Evolutionary conservation across 2,888 invertebrate species (phyloP).

Genomic region (Oxycera nigricornis): DNA sequence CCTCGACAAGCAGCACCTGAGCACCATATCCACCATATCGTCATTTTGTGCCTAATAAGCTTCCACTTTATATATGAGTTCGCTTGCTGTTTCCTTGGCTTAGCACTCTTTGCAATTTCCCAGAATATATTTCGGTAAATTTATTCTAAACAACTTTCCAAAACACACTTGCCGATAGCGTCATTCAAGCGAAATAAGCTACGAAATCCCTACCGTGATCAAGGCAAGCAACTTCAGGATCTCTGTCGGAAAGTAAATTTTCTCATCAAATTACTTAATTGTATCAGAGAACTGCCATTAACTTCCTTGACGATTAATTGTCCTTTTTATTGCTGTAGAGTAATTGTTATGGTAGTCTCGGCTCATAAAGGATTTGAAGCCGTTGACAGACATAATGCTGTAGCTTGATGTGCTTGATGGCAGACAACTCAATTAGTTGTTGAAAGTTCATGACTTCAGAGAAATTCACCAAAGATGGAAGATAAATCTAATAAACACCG

Average conservation of each 20-base stretch:
- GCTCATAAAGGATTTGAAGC: not conserved
- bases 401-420: no score
- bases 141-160: not conserved
- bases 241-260: not conserved
- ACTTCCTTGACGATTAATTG: conserved; percentile 14
- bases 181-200: no score
- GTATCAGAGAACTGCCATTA: not conserved
- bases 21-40: not conserved
- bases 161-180: not conserved
- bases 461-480: no score
- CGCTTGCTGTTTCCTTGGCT: not conserved
- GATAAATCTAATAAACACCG: no score
- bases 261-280: conserved; percentile 12
- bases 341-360: not conserved
- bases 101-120: conserved; percentile 5
- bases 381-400: not conserved
- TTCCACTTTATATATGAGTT: no score
- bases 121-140: not conserved
- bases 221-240: not conserved
- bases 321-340: not conserved
- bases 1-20: not conserved
- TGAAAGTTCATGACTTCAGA: not conserved
- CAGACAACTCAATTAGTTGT: not conserved
- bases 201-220: no score
- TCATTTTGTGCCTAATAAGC: no score